phyloP scores from a whole-genome alignment of 2,113 vertebrate genomes.

The Phyllostomus hastatus region DNA sequence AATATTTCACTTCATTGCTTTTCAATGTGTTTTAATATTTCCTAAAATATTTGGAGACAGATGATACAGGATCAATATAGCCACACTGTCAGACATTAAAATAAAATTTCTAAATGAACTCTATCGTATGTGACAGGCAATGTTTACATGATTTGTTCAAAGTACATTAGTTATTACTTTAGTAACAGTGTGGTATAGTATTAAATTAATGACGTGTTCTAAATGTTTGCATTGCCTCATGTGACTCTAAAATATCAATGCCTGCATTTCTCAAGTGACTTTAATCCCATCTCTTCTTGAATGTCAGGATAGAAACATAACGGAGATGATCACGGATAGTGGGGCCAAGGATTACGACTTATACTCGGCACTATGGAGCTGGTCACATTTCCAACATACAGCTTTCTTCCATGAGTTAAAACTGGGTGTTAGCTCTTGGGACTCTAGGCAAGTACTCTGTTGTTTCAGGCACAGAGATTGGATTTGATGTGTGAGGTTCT shows the following conservation, averaged over 20 bases:
- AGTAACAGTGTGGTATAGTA: neutral
- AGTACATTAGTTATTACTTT: neutral
- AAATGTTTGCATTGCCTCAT: neutral
- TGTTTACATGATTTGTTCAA: neutral
- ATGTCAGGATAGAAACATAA: neutral
- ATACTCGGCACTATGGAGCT: fast-evolving
- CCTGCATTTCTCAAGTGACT: neutral
- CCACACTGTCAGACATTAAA: neutral
- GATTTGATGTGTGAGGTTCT: neutral
- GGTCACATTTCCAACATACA: neutral
- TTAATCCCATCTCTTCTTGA: neutral
- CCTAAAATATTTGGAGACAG: neutral
- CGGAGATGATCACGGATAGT: neutral
- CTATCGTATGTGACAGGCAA: neutral
- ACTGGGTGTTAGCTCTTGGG: neutral
- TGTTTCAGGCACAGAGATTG: neutral
- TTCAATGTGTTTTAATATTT: neutral
- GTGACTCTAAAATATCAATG: neutral
- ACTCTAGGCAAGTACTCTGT: neutral
- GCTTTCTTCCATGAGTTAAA: neutral
- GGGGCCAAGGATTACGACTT: neutral
- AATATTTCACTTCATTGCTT: neutral
- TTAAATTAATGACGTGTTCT: neutral
- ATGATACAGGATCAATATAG: neutral
- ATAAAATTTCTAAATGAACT: neutral